These are phyloP conservation scores for Oreortyx pictus DNA, from an alignment of 2,797 vertebrate genomes.

Conservation along the genomic window DNA sequence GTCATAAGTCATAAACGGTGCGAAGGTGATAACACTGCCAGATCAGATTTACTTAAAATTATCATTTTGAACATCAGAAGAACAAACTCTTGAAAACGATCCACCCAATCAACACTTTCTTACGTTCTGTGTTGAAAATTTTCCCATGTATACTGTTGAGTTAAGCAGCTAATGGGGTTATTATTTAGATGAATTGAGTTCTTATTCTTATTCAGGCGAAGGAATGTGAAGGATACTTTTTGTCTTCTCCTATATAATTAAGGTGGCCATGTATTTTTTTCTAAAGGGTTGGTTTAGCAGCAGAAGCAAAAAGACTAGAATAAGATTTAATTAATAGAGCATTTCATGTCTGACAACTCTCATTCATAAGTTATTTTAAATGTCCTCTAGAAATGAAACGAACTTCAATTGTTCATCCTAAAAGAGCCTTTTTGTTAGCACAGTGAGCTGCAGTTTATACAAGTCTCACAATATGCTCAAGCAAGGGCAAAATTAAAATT, in stretches of 20 bases:
- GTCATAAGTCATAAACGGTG: slow-evolving; percentile 65
- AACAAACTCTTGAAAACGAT: slow-evolving; percentile 84
- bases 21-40: slow-evolving; percentile 71
- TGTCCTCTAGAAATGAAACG: slow-evolving; percentile 83
- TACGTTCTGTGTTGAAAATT: slow-evolving; percentile 83
- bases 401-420: slow-evolving; percentile 83
- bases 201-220: slow-evolving; percentile 89
- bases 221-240: slow-evolving; percentile 99
- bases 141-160: slow-evolving; percentile 88
- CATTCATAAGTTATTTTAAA: slow-evolving; percentile 89
- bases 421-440: slow-evolving; percentile 83
- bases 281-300: slow-evolving; percentile 90
- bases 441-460: slow-evolving; percentile 87
- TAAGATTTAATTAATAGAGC: slow-evolving; percentile 97
- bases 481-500: slow-evolving; percentile 95
- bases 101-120: slow-evolving; percentile 81
- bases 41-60: slow-evolving; percentile 78
- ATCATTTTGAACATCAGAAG: slow-evolving; percentile 78
- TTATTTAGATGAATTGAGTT: slow-evolving; percentile 92
- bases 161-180: slow-evolving; percentile 98
- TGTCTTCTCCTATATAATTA: slow-evolving; percentile 92
- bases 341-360: slow-evolving; percentile 92
- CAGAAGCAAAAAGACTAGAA: slow-evolving; percentile 89
- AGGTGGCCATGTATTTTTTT: slow-evolving; percentile 89
- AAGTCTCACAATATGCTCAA: slow-evolving; percentile 88